These are phyloP conservation scores for Cataglyphis hispanica DNA, from an alignment of 1,140 invertebrate genomes.

Conservation along the genomic window DNA sequence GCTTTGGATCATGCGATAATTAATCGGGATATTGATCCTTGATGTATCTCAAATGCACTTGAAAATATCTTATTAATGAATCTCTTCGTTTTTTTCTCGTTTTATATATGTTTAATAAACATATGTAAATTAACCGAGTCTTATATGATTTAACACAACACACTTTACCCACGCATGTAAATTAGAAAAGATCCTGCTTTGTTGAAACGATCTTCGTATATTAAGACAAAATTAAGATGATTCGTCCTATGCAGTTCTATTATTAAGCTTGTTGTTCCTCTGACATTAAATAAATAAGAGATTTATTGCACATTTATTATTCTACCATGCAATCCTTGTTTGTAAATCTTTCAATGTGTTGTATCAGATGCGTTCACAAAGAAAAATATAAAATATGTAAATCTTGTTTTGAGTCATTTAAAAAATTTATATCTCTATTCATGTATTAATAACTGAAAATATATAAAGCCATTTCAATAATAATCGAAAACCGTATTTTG, in stretches of 20 bases:
- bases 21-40: not conserved
- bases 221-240: not conserved
- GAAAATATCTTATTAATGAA: slow-evolving; percentile 7
- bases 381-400: no score
- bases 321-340: not conserved
- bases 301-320: not conserved
- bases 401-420: not conserved
- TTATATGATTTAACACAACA: slow-evolving; percentile 45
- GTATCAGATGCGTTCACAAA: not conserved
- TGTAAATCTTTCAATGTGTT: not conserved
- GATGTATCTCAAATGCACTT: slow-evolving; percentile 17
- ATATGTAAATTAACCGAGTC: slow-evolving; percentile 37
- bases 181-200: not conserved
- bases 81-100: slow-evolving; percentile 7
- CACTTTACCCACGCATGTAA: slow-evolving; percentile 32
- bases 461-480: not conserved
- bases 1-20: not conserved
- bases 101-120: slow-evolving; percentile 50
- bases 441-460: not conserved
- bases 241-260: not conserved
- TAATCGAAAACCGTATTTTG: not conserved
- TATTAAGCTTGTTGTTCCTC: not conserved
- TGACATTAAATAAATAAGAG: not conserved
- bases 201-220: not conserved
- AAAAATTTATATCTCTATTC: not conserved